phyloP scores from a whole-genome alignment of 2,113 vertebrate genomes.

The Ginglymostoma cirratum region DNA sequence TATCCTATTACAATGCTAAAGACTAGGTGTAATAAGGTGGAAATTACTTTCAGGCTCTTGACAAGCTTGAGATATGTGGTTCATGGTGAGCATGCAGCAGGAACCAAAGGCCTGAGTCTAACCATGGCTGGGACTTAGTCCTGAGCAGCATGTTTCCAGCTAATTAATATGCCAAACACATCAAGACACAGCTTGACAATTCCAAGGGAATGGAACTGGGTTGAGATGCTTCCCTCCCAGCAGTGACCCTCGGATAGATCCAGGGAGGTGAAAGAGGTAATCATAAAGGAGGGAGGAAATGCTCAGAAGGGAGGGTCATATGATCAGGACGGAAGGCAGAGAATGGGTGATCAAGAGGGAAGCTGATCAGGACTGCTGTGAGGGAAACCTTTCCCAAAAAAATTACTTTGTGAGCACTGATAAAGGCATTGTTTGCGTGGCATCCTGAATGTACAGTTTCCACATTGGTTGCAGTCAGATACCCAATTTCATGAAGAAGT shows the following conservation, averaged over 20 bases:
- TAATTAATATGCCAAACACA: background rate
- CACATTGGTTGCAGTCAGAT: background rate
- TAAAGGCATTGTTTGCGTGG: background rate
- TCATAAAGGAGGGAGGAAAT: no score
- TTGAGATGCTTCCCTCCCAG: background rate
- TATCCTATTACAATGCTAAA: background rate
- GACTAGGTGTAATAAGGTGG: background rate
- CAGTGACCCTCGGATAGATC: background rate
- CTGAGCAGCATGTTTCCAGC: background rate
- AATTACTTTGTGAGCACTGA: background rate
- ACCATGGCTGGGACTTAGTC: background rate
- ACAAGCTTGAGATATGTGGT: background rate
- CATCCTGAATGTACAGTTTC: background rate
- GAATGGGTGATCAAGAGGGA: background rate
- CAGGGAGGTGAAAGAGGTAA: background rate
- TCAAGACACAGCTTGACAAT: background rate
- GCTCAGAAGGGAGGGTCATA: no score
- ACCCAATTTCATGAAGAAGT: background rate
- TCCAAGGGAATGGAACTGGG: background rate
- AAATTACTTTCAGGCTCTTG: background rate
- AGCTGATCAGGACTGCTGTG: background rate
- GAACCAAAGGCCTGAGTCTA: background rate
- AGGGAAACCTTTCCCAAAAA: background rate
- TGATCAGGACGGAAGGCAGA: background rate
- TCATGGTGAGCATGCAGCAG: background rate